Conservation (phyloP, 2,113 vertebrate species). For the Dicaeum eximium region DNA sequence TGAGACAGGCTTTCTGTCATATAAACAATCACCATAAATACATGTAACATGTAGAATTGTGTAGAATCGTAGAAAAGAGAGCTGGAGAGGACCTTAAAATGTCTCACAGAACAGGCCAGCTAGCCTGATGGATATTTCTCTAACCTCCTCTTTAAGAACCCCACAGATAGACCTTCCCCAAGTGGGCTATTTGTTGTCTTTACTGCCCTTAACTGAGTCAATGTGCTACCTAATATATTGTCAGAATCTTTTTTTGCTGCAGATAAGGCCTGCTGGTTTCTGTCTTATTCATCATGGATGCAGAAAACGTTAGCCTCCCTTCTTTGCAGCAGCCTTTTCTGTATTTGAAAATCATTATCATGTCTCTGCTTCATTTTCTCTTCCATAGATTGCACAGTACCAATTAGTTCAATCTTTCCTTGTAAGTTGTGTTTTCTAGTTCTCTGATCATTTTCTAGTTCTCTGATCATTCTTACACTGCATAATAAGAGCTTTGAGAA, state of each 20-base stretch:
- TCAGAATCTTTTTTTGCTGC: neutral
- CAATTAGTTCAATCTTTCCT: slow-evolving; percentile 33
- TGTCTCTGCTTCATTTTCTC: slow-evolving; percentile 13
- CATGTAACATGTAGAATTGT: neutral
- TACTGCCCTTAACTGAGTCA: neutral
- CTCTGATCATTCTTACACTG: slow-evolving; percentile 27
- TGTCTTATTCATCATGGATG: neutral
- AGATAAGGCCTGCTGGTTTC: neutral
- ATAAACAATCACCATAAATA: neutral
- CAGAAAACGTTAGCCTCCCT: neutral
- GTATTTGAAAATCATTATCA: neutral
- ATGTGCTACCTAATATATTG: neutral
- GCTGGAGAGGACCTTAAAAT: neutral
- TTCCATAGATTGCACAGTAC: neutral
- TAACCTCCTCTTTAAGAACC: neutral
- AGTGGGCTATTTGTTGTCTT: neutral
- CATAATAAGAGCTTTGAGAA: slow-evolving; percentile 18
- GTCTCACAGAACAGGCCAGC: neutral
- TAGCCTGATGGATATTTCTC: neutral
- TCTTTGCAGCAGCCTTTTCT: neutral
- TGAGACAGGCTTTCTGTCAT: neutral
- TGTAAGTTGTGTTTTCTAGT: slow-evolving; percentile 15
- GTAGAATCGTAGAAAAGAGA: neutral
- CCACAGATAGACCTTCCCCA: neutral
- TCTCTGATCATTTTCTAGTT: slow-evolving; percentile 40